Evolutionary conservation across 1,140 invertebrate genomes (phyloP).

Genomic region (Cotesia typhae): DNA sequence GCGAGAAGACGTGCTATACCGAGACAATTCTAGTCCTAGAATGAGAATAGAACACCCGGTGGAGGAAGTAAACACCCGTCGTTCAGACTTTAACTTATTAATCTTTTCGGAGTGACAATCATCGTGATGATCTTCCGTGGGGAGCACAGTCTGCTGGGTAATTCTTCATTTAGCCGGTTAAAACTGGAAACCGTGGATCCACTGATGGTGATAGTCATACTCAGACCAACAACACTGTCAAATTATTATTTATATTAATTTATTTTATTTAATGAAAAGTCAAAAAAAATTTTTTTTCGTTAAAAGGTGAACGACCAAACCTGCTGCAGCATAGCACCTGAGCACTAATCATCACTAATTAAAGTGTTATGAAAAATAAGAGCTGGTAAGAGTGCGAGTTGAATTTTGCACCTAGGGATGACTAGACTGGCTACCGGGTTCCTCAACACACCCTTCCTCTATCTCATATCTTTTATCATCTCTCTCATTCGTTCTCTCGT

Average conservation of each 20-base stretch:
- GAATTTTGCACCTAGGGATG: conserved; percentile 28
- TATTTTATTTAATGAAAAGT: too few relatives aligned
- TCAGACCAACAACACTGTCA: too few relatives aligned
- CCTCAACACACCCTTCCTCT: conserved; percentile 11
- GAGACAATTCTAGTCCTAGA: conserved; percentile 52
- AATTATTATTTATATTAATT: too few relatives aligned
- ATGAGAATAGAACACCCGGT: conserved; percentile 52
- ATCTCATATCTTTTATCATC: conserved; percentile 5
- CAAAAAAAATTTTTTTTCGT: not conserved
- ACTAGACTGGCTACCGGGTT: conserved; percentile 27
- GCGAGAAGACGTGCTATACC: conserved; percentile 37
- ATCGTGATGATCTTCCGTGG: not conserved
- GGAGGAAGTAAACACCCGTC: conserved; percentile 10
- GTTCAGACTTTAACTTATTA: conserved; percentile 24
- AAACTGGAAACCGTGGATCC: not conserved
- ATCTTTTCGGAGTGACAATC: not conserved
- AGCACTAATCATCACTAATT: conserved; percentile 35
- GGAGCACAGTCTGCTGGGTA: not conserved
- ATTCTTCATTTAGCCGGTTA: conserved; percentile 24
- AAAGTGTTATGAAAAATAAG: conserved; percentile 8
- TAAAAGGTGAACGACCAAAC: conserved; percentile 23
- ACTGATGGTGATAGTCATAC: not conserved
- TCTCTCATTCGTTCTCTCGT: not conserved
- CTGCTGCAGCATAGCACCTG: conserved; percentile 17
- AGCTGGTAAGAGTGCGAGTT: conserved; percentile 3